Conservation (phyloP, 2,888 invertebrate genomes). For the Apamea sordens region DNA sequence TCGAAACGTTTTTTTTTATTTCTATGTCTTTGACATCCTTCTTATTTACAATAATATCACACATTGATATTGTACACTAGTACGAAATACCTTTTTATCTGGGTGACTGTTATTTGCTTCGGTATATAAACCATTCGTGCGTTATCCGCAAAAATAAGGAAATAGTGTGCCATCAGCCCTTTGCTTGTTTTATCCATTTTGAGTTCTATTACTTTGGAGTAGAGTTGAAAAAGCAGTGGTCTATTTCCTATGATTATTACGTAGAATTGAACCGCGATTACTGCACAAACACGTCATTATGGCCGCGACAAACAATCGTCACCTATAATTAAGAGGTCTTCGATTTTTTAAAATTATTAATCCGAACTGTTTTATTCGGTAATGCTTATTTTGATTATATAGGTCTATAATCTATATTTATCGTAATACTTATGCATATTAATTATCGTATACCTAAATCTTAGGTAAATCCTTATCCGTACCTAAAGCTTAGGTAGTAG, state of each 20-base stretch:
- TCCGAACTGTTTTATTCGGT: constrained; percentile 38
- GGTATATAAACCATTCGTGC: constrained; percentile 36
- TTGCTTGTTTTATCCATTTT: constrained; percentile 28
- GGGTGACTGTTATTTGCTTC: constrained; percentile 61
- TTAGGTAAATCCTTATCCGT: too few relatives aligned
- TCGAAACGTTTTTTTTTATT: constrained; percentile 62
- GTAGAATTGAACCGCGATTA: constrained; percentile 44
- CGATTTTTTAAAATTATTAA: constrained; percentile 52
- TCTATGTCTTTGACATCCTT: constrained; percentile 80
- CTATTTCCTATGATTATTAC: constrained; percentile 33
- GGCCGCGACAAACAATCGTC: constrained; percentile 58
- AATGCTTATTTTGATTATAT: constrained; percentile 27
- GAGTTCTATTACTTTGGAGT: constrained; percentile 36
- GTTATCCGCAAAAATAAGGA: constrained; percentile 56
- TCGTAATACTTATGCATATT: constrained; percentile 52
- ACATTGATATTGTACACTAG: constrained; percentile 82
- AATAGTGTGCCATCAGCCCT: constrained; percentile 23
- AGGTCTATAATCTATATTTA: constrained; percentile 47
- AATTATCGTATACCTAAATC: constrained; percentile 23
- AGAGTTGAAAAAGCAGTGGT: constrained; percentile 27
- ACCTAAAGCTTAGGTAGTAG: constrained; percentile 9
- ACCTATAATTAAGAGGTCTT: constrained; percentile 59
- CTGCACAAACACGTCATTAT: constrained; percentile 53
- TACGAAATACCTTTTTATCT: constrained; percentile 64
- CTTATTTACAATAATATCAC: constrained; percentile 83